A percentile compares a stretch with the other conserved stretches of the same genome.
phyloP scores from a whole-genome alignment of 2,888 invertebrate species.

The Ctena decussata region DNA sequence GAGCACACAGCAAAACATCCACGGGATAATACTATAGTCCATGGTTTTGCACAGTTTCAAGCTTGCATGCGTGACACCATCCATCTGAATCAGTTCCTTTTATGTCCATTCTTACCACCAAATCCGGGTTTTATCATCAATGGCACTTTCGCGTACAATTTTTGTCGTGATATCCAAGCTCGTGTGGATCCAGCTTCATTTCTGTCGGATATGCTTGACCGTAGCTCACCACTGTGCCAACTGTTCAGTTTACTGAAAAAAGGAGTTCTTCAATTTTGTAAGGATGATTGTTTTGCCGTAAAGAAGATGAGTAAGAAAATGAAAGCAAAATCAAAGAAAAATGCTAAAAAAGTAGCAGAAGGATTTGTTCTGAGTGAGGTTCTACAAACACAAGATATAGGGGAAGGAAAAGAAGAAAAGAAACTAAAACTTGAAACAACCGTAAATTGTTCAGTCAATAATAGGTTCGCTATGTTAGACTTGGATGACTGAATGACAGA shows the following conservation, averaged over 20 bases:
- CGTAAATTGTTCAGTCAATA: constrained; percentile 50
- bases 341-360: not conserved
- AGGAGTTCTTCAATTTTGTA: constrained; percentile 15
- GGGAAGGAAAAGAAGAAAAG: not conserved
- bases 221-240: constrained; percentile 60
- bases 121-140: constrained; percentile 75
- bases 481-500: constrained; percentile 30
- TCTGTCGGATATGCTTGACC: constrained; percentile 70
- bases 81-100: constrained; percentile 83
- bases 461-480: constrained; percentile 59
- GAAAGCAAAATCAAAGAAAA: constrained; percentile 35
- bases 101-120: constrained; percentile 68
- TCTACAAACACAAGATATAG: not conserved
- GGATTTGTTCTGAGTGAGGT: not conserved
- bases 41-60: constrained; percentile 85
- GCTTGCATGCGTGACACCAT: constrained; percentile 77
- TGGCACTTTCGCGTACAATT: constrained; percentile 82
- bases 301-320: not conserved
- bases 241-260: constrained; percentile 33
- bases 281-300: constrained; percentile 8
- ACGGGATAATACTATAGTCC: constrained; percentile 66
- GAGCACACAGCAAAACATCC: constrained; percentile 65
- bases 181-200: constrained; percentile 73
- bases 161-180: constrained; percentile 72
- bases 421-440: not conserved